Evolutionary conservation across 2,888 invertebrate species (phyloP).

Genomic region (Melanophora roralis): DNA sequence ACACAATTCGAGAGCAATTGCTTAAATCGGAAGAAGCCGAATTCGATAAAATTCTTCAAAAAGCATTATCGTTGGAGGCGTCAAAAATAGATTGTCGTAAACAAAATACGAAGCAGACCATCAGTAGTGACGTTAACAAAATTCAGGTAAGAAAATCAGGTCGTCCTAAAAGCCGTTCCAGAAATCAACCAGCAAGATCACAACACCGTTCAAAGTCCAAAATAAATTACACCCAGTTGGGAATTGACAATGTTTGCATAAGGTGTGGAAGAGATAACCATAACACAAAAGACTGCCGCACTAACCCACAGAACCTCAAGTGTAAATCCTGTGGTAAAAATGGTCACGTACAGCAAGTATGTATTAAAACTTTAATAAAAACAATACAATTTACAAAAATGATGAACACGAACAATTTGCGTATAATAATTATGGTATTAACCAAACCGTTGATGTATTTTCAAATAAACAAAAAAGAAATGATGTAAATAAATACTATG

Average conservation of each 20-base stretch:
- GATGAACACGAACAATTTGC: constrained; percentile 6
- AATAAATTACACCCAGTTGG: constrained; percentile 9
- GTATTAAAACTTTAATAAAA: constrained; percentile 32
- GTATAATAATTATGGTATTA: constrained; percentile 13
- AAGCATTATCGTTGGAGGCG: constrained; percentile 28
- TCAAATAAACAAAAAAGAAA: background rate
- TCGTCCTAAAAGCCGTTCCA: background rate
- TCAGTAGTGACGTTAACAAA: constrained; percentile 25
- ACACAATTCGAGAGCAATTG: constrained; percentile 30
- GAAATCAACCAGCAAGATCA: background rate
- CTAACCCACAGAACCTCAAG: constrained; percentile 31
- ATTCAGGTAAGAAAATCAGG: background rate
- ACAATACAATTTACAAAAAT: constrained; percentile 8
- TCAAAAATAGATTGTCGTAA: constrained; percentile 30
- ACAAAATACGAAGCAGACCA: constrained; percentile 19
- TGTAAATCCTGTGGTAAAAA: constrained; percentile 13
- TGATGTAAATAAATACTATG: constrained; percentile 18
- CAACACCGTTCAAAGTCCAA: constrained; percentile 11
- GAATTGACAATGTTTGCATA: constrained; percentile 28
- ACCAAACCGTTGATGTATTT: constrained; percentile 23
- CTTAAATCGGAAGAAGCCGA: constrained; percentile 29
- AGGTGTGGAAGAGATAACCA: constrained; percentile 40
- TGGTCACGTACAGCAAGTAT: constrained; percentile 31
- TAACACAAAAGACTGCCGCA: constrained; percentile 32
- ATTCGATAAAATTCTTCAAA: constrained; percentile 16